A percentile compares a stretch with the other conserved stretches of the same genome.
Evolutionary conservation across 2,797 vertebrate genomes (phyloP).

Genomic region (Tokudaia tokunoshimensis): DNA sequence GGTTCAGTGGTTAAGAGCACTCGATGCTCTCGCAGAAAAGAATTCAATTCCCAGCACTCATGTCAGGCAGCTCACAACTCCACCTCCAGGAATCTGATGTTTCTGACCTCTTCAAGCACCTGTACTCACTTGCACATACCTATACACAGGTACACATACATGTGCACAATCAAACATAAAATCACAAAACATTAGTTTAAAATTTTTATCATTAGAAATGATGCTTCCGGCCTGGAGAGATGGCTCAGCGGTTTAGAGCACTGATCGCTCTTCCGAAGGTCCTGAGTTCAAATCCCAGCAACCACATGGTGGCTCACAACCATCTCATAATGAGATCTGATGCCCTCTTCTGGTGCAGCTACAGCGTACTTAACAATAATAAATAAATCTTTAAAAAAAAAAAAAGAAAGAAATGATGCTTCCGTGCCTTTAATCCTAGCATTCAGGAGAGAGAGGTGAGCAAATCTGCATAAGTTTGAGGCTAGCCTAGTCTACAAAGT

Average conservation of each 20-base stretch:
- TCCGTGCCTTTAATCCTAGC: background rate
- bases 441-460: background rate
- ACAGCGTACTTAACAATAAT: no score
- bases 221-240: no score
- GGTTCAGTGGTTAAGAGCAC: background rate
- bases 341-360: no score
- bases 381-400: no score
- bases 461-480: background rate
- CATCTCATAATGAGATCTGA: no score
- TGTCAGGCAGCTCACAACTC: background rate
- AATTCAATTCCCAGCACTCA: background rate
- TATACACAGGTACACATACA: background rate
- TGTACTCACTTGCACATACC: background rate
- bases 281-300: no score
- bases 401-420: constrained; percentile 55
- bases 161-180: background rate
- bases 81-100: background rate
- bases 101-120: background rate
- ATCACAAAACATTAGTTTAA: background rate
- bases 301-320: no score
- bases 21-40: no score
- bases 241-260: no score
- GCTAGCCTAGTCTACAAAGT: background rate
- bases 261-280: no score
- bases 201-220: constrained; percentile 46